These are phyloP conservation scores for Engystomops pustulosus DNA, from an alignment of 2,113 vertebrate species.

Conservation along the genomic window DNA sequence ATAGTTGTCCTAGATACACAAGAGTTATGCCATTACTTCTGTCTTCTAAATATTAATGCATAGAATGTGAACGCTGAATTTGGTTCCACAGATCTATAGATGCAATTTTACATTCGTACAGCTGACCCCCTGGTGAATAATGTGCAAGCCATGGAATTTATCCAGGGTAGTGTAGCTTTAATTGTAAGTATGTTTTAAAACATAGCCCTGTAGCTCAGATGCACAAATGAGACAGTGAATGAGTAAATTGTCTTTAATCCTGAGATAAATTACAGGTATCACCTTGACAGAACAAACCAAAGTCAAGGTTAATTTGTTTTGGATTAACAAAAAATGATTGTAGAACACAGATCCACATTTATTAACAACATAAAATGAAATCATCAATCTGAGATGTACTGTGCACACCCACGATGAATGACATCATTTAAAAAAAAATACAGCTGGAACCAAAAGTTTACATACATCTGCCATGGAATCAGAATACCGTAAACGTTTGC, in stretches of 20 bases:
- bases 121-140: neutral
- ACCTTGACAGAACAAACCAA: conserved; percentile 1
- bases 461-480: no score
- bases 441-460: no score
- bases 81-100: neutral
- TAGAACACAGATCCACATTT: neutral
- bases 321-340: neutral
- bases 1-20: no score
- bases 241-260: neutral
- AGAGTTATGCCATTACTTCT: no score
- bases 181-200: neutral
- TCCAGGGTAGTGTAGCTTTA: neutral
- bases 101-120: neutral
- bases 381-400: neutral
- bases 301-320: conserved; percentile 9
- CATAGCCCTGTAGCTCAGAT: neutral
- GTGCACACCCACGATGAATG: neutral
- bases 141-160: neutral
- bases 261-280: neutral
- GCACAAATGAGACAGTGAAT: neutral
- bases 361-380: neutral
- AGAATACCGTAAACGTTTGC: no score
- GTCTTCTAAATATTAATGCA: neutral
- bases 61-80: neutral
- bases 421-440: no score